Conservation (phyloP, 53 echinoderm and acorn worm species). For the Holothuria scabra region DNA sequence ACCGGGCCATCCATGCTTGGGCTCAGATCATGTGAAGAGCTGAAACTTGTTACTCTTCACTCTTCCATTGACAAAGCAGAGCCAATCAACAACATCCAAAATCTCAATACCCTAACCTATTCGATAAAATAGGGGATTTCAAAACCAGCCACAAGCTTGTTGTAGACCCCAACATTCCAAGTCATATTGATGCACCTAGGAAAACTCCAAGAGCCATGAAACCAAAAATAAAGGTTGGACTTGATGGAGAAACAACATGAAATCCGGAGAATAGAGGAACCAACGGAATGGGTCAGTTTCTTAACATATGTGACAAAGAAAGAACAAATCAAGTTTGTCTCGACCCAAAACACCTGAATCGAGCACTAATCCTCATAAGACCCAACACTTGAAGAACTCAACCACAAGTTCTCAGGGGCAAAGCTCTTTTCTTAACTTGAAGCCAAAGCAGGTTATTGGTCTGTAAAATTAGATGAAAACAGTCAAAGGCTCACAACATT, state of each 20-base stretch:
- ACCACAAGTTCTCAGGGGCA: constrained; percentile 50
- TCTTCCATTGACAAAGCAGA: constrained; percentile 30
- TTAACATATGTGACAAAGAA: constrained; percentile 61
- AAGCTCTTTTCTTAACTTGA: constrained; percentile 62
- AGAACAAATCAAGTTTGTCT: constrained; percentile 52
- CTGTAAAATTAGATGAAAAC: constrained; percentile 54
- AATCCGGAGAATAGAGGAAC: constrained; percentile 38
- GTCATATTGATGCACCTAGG: constrained; percentile 52
- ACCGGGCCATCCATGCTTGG: constrained; percentile 59
- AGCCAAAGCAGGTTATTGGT: constrained; percentile 68
- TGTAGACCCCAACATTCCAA: constrained; percentile 46
- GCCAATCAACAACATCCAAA: constrained; percentile 26
- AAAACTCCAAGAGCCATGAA: constrained; percentile 36
- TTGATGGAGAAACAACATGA: constrained; percentile 30
- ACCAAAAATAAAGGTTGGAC: too few species aligned
- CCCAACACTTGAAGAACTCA: constrained; percentile 64
- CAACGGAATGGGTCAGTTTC: constrained; percentile 64
- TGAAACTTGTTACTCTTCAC: too few species aligned
- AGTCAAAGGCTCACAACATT: constrained; percentile 63
- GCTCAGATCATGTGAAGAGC: constrained; percentile 38
- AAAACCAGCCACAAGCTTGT: constrained; percentile 19
- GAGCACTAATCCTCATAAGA: constrained; percentile 50
- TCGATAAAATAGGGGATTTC: constrained; percentile 59
- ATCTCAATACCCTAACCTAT: constrained; percentile 56
- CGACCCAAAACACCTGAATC: constrained; percentile 49